These are phyloP conservation scores for Digitonthophagus gazella DNA, from an alignment of 2,888 invertebrate genomes.

Conservation along the genomic window DNA sequence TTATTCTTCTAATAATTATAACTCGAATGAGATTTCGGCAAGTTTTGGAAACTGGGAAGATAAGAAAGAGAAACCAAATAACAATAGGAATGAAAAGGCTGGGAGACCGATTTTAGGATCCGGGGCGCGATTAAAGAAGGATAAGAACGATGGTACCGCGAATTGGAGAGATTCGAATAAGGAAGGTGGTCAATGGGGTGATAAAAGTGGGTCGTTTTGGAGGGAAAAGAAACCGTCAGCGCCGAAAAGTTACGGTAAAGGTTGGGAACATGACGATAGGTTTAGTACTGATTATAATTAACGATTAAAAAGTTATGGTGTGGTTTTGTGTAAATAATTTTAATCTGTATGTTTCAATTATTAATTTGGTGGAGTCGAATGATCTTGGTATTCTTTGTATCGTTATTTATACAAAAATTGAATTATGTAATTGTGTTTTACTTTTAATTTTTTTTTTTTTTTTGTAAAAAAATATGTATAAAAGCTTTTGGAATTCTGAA, in stretches of 20 bases:
- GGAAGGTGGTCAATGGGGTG: constrained; percentile 32
- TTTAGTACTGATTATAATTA: constrained; percentile 48
- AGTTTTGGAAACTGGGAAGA: constrained; percentile 20
- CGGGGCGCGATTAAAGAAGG: constrained; percentile 42
- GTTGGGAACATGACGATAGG: constrained; percentile 50
- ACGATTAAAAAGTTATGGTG: constrained; percentile 3
- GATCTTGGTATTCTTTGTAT: too few species aligned
- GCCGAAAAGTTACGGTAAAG: constrained; percentile 37
- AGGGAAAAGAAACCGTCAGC: constrained; percentile 27
- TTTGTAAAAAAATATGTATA: too few species aligned
- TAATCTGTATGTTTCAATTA: too few species aligned
- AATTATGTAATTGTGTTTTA: too few species aligned
- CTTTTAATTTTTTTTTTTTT: too few species aligned
- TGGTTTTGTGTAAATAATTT: not conserved
- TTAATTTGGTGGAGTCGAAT: too few species aligned
- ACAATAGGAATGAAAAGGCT: constrained; percentile 31
- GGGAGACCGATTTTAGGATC: constrained; percentile 48
- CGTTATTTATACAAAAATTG: too few species aligned
- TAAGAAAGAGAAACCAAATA: constrained; percentile 23
- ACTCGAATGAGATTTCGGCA: constrained; percentile 22
- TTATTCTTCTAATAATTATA: constrained; percentile 5
- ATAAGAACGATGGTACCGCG: constrained; percentile 32
- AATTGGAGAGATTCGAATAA: constrained; percentile 36
- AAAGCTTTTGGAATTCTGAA: too few species aligned
- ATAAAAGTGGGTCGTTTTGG: constrained; percentile 33